A percentile compares a stretch with the other conserved stretches of the same genome.
Conservation (phyloP, 1,140 invertebrate species). For the Drosophila kikkawai region DNA sequence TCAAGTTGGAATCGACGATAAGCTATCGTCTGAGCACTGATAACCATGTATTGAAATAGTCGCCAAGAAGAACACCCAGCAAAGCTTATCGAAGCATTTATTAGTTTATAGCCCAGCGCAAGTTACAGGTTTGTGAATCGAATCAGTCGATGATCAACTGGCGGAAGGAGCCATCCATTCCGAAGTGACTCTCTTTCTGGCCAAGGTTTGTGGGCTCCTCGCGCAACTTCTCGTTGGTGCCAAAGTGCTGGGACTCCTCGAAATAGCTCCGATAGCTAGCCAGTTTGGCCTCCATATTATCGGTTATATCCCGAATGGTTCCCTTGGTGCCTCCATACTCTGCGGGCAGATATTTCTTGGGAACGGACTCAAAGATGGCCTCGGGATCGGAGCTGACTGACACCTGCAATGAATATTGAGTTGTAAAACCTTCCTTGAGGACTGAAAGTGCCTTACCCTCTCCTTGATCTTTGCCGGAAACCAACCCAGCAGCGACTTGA, state of each 20-base stretch:
- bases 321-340: conserved; percentile 87
- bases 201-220: conserved; percentile 46
- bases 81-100: conserved; percentile 50
- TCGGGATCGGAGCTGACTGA: conserved; percentile 74
- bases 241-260: conserved; percentile 86
- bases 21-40: conserved; percentile 27
- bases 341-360: conserved; percentile 85
- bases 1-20: conserved; percentile 20
- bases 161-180: conserved; percentile 87
- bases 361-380: conserved; percentile 85
- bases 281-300: conserved; percentile 86
- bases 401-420: conserved; percentile 41
- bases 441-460: conserved; percentile 37
- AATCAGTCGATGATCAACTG: conserved; percentile 72
- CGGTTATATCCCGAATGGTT: conserved; percentile 84
- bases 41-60: conserved; percentile 25
- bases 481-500: conserved; percentile 85
- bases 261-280: conserved; percentile 85
- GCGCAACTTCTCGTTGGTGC: conserved; percentile 86
- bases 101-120: conserved; percentile 22
- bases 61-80: conserved; percentile 12
- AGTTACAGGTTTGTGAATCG: not conserved
- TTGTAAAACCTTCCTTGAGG: not conserved
- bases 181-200: conserved; percentile 85
- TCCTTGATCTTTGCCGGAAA: conserved; percentile 75